Evolutionary conservation across 2,113 vertebrate species (phyloP), one percentile per base, ranked within the genome.

Genomic region (Tautogolabrus adspersus): DNA sequence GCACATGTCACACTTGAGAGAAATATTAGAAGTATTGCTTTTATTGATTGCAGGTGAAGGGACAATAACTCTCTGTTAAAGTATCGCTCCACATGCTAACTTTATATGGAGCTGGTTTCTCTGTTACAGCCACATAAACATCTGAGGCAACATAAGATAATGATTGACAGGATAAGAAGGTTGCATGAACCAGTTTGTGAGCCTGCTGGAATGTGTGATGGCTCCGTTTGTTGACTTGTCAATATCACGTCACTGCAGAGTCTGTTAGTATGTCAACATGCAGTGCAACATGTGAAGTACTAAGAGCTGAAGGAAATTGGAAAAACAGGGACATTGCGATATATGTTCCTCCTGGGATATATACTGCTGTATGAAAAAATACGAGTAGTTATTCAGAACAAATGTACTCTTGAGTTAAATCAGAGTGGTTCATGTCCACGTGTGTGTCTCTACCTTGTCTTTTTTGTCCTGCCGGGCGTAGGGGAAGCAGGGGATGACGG

Each of bases 381-480:
- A n/a, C n/a, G n/a, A n/a, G n/a, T n/a, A 26, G 4, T 2, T 4
- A 26, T 26, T 26, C 26, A 26, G 26, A 26, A 26, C 26, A 26
- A 26, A 26, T 2, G 2, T 26, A 2, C 26, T 26, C 26, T 4
- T 2, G 2, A 26, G 26, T 26, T 26, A 26, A 4, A 26, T 26
- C 26, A 26, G 4, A 26, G 30, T 3, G 30, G 5, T 34, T 34
- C 30, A 6, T 34, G 30, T 26, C 26, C 26, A 26, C 26, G 26
- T 6, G 30, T 10, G 38, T 1, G 40, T 42, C 1, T 55, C 1
- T 80, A 94, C 94, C 92, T 94, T 95, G 78, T 95, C 93, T 22
- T 95, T 95, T 60, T 95, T 95, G 80, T 95, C 94, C 88, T 95
- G 94, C 13, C 94, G 89, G 19, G 94, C 94, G 40, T 95, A 95